These are phyloP conservation scores for Amphiprion clarkii DNA, from an alignment of 2,797 vertebrate species.

Conservation along the genomic window DNA sequence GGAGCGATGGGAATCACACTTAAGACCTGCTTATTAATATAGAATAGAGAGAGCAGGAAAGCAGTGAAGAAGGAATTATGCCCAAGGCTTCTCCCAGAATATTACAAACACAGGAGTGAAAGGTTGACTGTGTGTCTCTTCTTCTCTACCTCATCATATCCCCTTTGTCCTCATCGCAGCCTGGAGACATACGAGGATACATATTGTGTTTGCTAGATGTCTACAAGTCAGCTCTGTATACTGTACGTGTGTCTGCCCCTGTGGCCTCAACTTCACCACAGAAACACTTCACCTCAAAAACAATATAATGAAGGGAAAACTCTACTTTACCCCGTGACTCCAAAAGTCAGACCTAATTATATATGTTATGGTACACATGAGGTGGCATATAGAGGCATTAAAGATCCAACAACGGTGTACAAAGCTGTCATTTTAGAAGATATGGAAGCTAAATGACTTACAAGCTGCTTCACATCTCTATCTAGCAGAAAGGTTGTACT, in stretches of 20 bases:
- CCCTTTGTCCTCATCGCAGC: slow-evolving; percentile 50
- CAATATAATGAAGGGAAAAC: not conserved
- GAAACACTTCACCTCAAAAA: not conserved
- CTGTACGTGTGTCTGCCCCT: slow-evolving; percentile 1
- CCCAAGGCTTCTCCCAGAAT: slow-evolving; percentile 49
- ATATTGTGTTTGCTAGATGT: slow-evolving; percentile 38
- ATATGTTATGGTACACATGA: not conserved
- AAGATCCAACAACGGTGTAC: slow-evolving; percentile 7
- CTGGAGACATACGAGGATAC: slow-evolving; percentile 28
- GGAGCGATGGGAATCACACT: not conserved
- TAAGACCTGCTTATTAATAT: slow-evolving; percentile 51
- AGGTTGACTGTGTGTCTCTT: slow-evolving; percentile 45
- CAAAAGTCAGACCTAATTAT: not conserved
- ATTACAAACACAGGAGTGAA: slow-evolving; percentile 50
- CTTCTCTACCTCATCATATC: slow-evolving; percentile 44
- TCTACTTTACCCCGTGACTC: not conserved
- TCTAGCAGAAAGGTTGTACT: not conserved
- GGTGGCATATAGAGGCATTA: not conserved
- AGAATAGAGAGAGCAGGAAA: slow-evolving; percentile 35
- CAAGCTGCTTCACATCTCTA: not conserved
- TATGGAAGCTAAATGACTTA: not conserved
- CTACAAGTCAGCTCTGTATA: slow-evolving; percentile 27
- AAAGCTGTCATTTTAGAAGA: slow-evolving; percentile 2
- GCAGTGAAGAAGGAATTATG: slow-evolving; percentile 24
- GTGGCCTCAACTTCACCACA: slow-evolving; percentile 10